A percentile compares a stretch with the other conserved stretches of the same genome.
Evolutionary conservation across 2,797 vertebrate genomes (phyloP).

Genomic region (Protonibea diacanthus): DNA sequence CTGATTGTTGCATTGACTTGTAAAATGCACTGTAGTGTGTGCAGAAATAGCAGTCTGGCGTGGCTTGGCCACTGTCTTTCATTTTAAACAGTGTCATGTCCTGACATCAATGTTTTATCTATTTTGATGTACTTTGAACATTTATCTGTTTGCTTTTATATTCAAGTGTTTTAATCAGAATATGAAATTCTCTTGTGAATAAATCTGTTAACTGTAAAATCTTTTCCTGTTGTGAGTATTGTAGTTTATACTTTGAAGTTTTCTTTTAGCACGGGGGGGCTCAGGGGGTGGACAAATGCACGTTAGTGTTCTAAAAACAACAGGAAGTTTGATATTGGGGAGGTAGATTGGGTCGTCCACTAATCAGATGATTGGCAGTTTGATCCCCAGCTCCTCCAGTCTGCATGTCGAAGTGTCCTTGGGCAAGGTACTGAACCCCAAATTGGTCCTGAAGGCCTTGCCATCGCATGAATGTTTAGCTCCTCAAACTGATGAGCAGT

Average conservation of each 20-base stretch:
- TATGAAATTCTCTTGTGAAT: conserved; percentile 36
- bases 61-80: not conserved
- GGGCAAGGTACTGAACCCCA: too few relatives aligned
- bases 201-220: conserved; percentile 4
- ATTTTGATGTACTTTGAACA: conserved; percentile 19
- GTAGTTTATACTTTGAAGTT: not conserved
- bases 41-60: conserved; percentile 22
- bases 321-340: too few relatives aligned
- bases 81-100: conserved; percentile 6
- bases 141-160: conserved; percentile 37
- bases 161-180: conserved; percentile 1
- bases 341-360: too few relatives aligned
- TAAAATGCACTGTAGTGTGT: conserved; percentile 33
- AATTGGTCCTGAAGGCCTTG: too few relatives aligned
- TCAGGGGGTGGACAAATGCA: too few relatives aligned
- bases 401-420: too few relatives aligned
- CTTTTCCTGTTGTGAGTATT: not conserved
- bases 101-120: conserved; percentile 6
- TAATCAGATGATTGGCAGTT: too few relatives aligned
- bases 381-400: too few relatives aligned
- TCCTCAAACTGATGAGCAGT: too few relatives aligned
- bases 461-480: too few relatives aligned
- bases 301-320: too few relatives aligned
- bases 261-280: not conserved
- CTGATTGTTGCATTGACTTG: conserved; percentile 50